Conservation (phyloP, 2,113 vertebrate species). For the Oriolus oriolus region DNA sequence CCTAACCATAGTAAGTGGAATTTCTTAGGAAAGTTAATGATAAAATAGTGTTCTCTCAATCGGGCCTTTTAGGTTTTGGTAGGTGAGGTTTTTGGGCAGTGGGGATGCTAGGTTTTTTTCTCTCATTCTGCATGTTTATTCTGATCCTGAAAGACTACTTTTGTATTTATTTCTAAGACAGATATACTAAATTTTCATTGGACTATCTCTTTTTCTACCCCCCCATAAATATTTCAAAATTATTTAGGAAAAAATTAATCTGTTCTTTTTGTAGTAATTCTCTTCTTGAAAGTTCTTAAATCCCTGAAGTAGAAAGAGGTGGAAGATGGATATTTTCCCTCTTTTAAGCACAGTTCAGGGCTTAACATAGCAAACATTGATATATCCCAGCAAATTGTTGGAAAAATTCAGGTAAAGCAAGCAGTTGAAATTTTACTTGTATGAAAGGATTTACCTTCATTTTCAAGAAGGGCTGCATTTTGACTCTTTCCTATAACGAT, state of each 20-base stretch:
- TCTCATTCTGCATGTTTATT: neutral
- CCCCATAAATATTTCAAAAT: neutral
- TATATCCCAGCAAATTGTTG: neutral
- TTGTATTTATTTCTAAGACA: neutral
- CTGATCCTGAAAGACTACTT: neutral
- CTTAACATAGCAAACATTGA: neutral
- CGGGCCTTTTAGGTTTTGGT: neutral
- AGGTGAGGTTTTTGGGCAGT: too few species aligned
- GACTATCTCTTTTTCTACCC: neutral
- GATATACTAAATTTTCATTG: neutral
- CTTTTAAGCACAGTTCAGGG: neutral
- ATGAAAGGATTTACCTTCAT: neutral
- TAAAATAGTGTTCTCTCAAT: neutral
- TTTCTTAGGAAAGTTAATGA: neutral
- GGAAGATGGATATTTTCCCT: neutral
- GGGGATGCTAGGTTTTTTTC: neutral
- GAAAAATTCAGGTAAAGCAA: neutral
- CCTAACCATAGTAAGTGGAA: neutral
- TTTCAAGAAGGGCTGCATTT: neutral
- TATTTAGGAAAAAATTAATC: neutral
- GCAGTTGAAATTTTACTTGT: neutral
- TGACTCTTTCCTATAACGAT: neutral
- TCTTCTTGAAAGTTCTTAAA: neutral
- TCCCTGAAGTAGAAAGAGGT: neutral
- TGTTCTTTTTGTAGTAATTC: neutral